Conservation (phyloP, 2,888 invertebrate species). For the Ctenicera cuprea region DNA sequence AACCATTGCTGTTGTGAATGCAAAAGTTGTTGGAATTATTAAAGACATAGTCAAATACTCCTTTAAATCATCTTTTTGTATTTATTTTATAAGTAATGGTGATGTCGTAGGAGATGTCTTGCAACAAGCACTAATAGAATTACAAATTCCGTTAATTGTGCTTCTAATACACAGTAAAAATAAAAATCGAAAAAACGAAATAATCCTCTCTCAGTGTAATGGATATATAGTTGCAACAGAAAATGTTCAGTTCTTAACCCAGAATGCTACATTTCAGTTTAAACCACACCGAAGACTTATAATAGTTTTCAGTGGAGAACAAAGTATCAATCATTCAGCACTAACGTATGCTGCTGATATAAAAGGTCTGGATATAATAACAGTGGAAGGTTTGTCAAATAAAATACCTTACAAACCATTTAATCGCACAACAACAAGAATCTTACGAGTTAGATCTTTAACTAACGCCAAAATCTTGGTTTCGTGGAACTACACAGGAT, state of each 20-base stretch:
- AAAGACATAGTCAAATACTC: constrained; percentile 19
- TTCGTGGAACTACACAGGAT: background rate
- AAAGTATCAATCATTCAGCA: background rate
- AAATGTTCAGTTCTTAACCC: background rate
- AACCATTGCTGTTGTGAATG: too few relatives aligned
- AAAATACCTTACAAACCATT: background rate
- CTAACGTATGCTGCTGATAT: background rate
- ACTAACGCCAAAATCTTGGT: background rate
- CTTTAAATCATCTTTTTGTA: constrained; percentile 9
- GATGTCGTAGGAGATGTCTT: background rate
- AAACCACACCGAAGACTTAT: constrained; percentile 13
- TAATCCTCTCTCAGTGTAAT: constrained; percentile 6
- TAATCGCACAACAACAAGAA: background rate
- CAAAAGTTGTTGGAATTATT: background rate
- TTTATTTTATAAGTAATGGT: constrained; percentile 13
- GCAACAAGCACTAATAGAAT: background rate
- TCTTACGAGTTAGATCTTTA: background rate
- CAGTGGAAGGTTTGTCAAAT: background rate
- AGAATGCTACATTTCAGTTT: background rate
- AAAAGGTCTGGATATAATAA: constrained; percentile 6
- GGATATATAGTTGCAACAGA: constrained; percentile 11
- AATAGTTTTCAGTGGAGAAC: background rate
- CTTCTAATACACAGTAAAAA: background rate
- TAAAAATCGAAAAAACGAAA: background rate
- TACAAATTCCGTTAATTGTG: background rate